These are phyloP conservation scores for Nyctalus aviator DNA, from an alignment of 2,797 vertebrate genomes.

Conservation along the genomic window DNA sequence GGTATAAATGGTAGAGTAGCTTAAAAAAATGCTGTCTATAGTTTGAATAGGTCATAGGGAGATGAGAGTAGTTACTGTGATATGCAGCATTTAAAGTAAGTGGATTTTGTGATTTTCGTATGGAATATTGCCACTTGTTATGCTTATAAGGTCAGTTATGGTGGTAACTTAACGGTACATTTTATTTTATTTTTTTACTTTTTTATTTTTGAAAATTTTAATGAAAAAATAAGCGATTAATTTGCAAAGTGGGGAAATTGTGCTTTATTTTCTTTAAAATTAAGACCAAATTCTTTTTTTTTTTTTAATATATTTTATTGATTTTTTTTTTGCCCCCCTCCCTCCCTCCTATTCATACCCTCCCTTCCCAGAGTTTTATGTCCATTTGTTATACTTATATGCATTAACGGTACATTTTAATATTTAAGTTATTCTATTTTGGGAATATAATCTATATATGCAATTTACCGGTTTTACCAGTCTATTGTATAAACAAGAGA, in stretches of 20 bases:
- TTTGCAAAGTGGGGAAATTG: background rate
- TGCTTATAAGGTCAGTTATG: conserved; percentile 62
- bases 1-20: conserved; percentile 67
- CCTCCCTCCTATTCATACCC: too few relatives aligned
- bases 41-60: conserved; percentile 63
- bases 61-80: conserved; percentile 32
- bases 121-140: conserved; percentile 70
- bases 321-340: too few relatives aligned
- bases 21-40: conserved; percentile 59
- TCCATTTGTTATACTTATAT: too few relatives aligned
- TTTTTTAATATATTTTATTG: too few relatives aligned
- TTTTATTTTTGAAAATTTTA: background rate
- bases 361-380: too few relatives aligned
- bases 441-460: conserved; percentile 69
- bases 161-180: conserved; percentile 70
- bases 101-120: conserved; percentile 71
- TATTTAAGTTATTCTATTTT: conserved; percentile 84
- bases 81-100: conserved; percentile 51
- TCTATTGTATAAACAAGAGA: conserved; percentile 72
- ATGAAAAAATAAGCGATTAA: conserved; percentile 36
- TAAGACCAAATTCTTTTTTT: background rate
- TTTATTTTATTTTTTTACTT: too few relatives aligned
- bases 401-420: conserved; percentile 74
- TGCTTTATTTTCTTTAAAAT: conserved; percentile 34
- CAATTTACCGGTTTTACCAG: conserved; percentile 68